Base-by-base conservation (phyloP, 1,140 invertebrate genomes). In the Philotrypesis tridentata region DNA sequence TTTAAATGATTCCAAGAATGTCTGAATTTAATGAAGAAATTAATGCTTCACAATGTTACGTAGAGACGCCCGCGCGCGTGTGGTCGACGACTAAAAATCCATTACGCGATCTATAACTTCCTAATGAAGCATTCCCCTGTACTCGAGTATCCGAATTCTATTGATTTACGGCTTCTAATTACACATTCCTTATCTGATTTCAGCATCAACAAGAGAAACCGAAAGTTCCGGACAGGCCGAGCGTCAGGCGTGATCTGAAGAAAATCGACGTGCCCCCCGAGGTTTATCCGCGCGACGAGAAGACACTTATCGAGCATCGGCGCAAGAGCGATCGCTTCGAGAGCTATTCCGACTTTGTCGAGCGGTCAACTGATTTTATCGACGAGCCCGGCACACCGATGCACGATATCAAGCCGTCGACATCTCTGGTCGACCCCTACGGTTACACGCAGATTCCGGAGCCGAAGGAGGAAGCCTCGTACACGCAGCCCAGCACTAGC, bases 331-430 rank as follows among this genome's bases (percentile, higher is more conserved):
- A 88, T 60, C 86, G 80, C n/a, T 82, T 87, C 12, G 87, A 89
- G 9, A 85, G 84, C 27, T 88, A 86, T 76, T 84, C 86, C 12
- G 87, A 88, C 67, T 89, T 89, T 75, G 83, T 87, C 2, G 89
- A 91, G 6, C 89, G 87, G 78, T 87, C 88, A 14, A 86, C 78
- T 33, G 84, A 90, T 83, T 88, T 87, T 74, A 87, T 87, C 17
- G 88, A 89, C 27, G 87, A 89, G 55, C 31, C 61, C n/a, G 83
- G 37, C 55, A 81, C 61, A 23, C 71, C 80, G 17, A 17, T 21
- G 11, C 80, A 82, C 0, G 55, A 77, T 25, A 14, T 67, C 3
- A 71, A 61, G 12, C 27, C 60, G 7, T 21, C 71, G 0, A 21
- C n/a, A 0, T 78, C 76, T 1, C 31, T 65, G 6, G 70, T 83